phyloP scores from a whole-genome alignment of 1,140 invertebrate genomes.

The Solen grandis region DNA sequence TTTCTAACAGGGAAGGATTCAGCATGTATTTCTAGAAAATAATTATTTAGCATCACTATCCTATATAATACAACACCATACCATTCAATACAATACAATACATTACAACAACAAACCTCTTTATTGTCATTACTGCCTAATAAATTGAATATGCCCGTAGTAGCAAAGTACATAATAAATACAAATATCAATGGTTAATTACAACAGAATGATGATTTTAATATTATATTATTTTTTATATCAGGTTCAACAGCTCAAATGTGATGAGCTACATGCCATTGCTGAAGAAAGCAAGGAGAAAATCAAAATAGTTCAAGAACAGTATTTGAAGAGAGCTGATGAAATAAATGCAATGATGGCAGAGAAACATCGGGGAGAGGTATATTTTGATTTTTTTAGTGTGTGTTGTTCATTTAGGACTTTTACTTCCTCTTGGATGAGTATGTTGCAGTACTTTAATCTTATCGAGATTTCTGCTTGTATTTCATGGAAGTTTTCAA shows the following conservation, averaged over 20 bases:
- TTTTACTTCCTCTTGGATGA: background rate
- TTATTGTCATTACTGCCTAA: no score
- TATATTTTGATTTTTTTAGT: slow-evolving; percentile 31
- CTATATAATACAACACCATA: no score
- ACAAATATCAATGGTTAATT: no score
- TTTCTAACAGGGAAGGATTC: no score
- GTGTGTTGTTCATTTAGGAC: background rate
- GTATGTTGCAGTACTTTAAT: background rate
- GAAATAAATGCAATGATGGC: slow-evolving; percentile 75
- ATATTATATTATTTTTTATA: no score
- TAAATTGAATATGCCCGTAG: no score
- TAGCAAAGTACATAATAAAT: no score
- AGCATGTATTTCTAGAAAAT: no score
- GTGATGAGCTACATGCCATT: slow-evolving; percentile 67
- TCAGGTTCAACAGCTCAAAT: slow-evolving; percentile 61
- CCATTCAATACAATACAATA: no score
- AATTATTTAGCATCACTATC: no score
- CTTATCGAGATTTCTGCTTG: background rate
- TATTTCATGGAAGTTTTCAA: background rate
- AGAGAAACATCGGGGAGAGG: slow-evolving; percentile 76
- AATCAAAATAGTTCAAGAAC: slow-evolving; percentile 76
- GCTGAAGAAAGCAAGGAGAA: slow-evolving; percentile 70
- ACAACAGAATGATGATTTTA: no score
- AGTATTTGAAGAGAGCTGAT: slow-evolving; percentile 72
- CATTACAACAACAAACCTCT: no score